Evolutionary conservation across 2,797 vertebrate genomes (phyloP).

Genomic region (Tiaroga cobitis): DNA sequence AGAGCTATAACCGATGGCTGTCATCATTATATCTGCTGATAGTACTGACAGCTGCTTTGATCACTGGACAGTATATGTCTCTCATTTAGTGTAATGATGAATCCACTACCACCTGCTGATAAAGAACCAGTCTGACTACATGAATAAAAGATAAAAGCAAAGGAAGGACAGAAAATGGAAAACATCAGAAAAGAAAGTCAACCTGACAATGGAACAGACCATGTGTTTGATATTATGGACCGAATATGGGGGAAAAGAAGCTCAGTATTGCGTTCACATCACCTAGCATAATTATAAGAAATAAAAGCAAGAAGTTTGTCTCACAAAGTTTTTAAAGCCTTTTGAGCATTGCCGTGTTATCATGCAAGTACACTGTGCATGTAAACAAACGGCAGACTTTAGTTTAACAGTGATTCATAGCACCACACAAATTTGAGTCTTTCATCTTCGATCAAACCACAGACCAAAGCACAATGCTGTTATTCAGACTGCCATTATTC

Average conservation of each 20-base stretch:
- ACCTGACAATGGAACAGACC: conserved; percentile 5
- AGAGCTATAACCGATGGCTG: not conserved
- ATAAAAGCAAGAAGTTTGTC: not conserved
- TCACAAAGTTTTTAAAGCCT: not conserved
- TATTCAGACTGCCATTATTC: not conserved
- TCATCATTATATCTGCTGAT: conserved; percentile 40
- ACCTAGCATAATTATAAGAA: conserved; percentile 1
- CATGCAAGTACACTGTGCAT: not conserved
- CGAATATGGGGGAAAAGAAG: not conserved
- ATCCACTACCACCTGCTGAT: conserved; percentile 44
- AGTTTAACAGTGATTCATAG: not conserved
- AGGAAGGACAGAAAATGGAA: conserved; percentile 1
- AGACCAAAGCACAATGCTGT: not conserved
- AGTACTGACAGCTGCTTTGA: conserved; percentile 40
- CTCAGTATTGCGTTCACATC: not conserved
- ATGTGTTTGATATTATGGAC: not conserved
- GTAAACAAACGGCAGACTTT: not conserved
- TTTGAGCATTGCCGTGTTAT: not conserved
- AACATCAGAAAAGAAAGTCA: conserved; percentile 18
- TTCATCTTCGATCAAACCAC: not conserved
- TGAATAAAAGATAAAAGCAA: conserved; percentile 39
- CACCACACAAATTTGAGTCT: not conserved
- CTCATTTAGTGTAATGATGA: conserved; percentile 42
- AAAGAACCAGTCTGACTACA: conserved; percentile 4
- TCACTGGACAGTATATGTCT: conserved; percentile 16